Evolutionary conservation across 2,888 invertebrate genomes (phyloP).

Genomic region (Onchidella celtica): DNA sequence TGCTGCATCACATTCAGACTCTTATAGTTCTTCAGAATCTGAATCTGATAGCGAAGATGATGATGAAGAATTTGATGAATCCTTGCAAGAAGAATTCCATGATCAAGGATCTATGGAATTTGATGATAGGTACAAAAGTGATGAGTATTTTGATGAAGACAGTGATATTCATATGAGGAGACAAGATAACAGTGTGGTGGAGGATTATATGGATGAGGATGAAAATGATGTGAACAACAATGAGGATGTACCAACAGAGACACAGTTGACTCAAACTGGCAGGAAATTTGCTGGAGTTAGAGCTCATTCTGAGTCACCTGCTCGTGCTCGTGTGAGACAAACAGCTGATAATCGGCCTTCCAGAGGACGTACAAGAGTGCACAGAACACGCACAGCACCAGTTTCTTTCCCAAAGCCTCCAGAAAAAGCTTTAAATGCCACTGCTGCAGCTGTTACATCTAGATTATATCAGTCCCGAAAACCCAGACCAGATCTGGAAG

Average conservation of each 20-base stretch:
- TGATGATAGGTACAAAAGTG: neutral
- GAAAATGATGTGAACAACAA: neutral
- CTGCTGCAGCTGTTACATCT: slow-evolving; percentile 61
- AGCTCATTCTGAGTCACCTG: too few species aligned
- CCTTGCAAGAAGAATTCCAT: neutral
- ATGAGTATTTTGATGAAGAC: neutral
- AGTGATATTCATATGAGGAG: neutral
- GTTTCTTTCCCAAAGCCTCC: slow-evolving; percentile 6
- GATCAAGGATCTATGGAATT: slow-evolving; percentile 9
- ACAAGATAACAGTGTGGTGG: neutral
- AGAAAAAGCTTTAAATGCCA: slow-evolving; percentile 42
- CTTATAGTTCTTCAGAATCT: slow-evolving; percentile 6
- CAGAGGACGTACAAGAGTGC: slow-evolving; percentile 51
- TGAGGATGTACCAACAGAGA: too few species aligned
- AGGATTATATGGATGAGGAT: neutral
- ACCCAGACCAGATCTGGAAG: slow-evolving; percentile 54
- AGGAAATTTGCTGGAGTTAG: too few species aligned
- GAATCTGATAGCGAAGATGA: too few species aligned
- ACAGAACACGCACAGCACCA: slow-evolving; percentile 21
- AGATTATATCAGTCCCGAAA: slow-evolving; percentile 63
- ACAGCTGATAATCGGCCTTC: slow-evolving; percentile 50
- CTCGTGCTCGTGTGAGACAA: slow-evolving; percentile 34
- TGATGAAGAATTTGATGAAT: slow-evolving; percentile 16
- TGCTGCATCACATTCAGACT: neutral
- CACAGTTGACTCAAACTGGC: too few species aligned